Percentiles rank a stretch among this genome's conserved stretches.
Evolutionary conservation across 2,888 invertebrate species (phyloP).

Genomic region (Orthosia cruda): DNA sequence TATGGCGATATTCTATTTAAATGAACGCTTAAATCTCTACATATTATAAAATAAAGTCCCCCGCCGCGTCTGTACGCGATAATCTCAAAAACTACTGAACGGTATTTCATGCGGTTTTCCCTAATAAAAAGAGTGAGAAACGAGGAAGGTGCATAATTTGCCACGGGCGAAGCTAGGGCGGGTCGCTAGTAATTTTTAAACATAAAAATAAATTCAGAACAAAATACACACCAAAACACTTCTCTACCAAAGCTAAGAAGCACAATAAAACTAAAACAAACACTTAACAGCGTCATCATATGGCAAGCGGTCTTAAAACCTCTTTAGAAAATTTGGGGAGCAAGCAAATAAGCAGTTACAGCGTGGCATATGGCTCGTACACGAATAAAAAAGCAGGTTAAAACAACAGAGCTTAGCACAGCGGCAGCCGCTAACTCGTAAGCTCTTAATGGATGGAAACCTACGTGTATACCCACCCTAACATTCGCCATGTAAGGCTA

Average conservation of each 20-base stretch:
- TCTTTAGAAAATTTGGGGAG: conserved; percentile 27
- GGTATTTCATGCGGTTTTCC: too few species aligned
- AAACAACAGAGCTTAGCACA: conserved; percentile 31
- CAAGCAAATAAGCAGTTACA: conserved; percentile 48
- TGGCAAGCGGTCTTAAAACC: conserved; percentile 24
- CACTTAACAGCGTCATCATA: conserved; percentile 26
- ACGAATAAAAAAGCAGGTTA: conserved; percentile 41
- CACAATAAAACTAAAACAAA: conserved; percentile 9
- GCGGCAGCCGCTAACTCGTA: conserved; percentile 25
- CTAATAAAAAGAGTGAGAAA: too few species aligned
- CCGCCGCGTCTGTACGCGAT: too few species aligned
- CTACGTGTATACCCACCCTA: not conserved
- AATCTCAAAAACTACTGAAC: too few species aligned
- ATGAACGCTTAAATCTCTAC: too few species aligned
- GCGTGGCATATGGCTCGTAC: conserved; percentile 40
- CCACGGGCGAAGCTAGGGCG: too few species aligned
- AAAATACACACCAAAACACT: not conserved
- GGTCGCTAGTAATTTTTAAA: too few species aligned
- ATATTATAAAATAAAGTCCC: too few species aligned
- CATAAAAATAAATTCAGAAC: not conserved
- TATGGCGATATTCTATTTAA: not conserved
- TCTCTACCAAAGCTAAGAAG: not conserved
- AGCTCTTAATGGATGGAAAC: conserved; percentile 51
- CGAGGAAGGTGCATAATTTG: too few species aligned
- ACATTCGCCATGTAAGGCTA: too few species aligned